Evolutionary conservation across 2,113 vertebrate genomes (phyloP), one percentile per base, ranked within the genome.

Genomic region (Micronycteris hirsuta): DNA sequence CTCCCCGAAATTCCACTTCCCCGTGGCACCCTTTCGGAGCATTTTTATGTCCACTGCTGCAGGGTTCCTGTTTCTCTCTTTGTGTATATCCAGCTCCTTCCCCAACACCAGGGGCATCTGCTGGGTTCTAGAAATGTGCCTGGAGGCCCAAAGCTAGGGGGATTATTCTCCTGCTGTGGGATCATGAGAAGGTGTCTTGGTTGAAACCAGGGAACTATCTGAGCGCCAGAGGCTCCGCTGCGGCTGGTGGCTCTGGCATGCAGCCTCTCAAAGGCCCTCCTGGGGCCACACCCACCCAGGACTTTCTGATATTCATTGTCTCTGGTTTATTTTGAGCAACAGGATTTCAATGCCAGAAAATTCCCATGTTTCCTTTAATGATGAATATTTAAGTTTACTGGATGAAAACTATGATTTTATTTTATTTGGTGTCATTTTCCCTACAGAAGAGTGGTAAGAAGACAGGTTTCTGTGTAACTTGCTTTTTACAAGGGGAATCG

Each of bases 371-470:
- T 47, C 49, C 71, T 38, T 68, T 47, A 74, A 14, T 8, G 36
- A 52, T 7, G 0, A 5, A 33, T n/a, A 20, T 33, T 56, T 31
- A 17, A n/a, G 26, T 49, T 19, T n/a, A 28, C 36, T 49, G 85
- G 58, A 56, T 36, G 49, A 81, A 43, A 78, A 31, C 15, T 0
- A n/a, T 0, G 15, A 43, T 43, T 89, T 63, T 49, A 61, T 61
- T 67, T 36, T 16, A 38, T 15, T 63, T 70, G 24, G 41, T 17
- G 61, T 26, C 22, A 10, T 47, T 43, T 81, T 74, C 31, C n/a
- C 36, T n/a, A 0, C 13, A 14, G 52, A 74, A 16, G 2, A 0
- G 6, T 0, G 0, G 63, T 22, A 20, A 52, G 84, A 77, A 58
- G 49, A 22, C 49, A 19, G 28, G 16, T 22, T 74, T 71, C 70